Base-by-base conservation (phyloP, 2,797 vertebrate genomes). In the Aplochiton taeniatus region DNA sequence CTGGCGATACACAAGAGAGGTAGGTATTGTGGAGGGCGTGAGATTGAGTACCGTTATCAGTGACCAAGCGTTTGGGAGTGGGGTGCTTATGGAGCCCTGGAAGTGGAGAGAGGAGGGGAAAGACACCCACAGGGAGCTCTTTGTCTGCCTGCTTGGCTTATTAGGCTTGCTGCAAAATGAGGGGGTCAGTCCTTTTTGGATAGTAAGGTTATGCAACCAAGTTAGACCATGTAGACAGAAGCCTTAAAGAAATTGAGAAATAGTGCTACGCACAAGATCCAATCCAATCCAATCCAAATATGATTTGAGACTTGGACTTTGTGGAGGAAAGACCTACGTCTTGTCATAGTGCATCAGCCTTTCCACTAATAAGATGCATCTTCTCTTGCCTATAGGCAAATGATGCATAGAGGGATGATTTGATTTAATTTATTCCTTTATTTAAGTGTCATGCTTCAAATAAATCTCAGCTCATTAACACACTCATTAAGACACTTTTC, bases 1-100 rank as follows among this genome's bases (percentile, higher is more conserved):
- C 92, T 12, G 97, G 96, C 11, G 96, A 98, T 75, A 96, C 95
- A 0, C 96, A 98, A 76, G 77, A 93, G 63, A 97, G 91, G 95
- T 95, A 91, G 85, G 89, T 85, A 10, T 55, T 9, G 10, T 31
- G 5, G 10, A 43, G 43, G 41, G 10, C 18, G 16, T 52, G 57
- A 45, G 47, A 20, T 11, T n/a, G 62, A 64, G 16, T 31, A 9
- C 17, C 18, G 31, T 53, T 41, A 31, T 11, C 11, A 11, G 13
- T 17, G 43, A 16, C 48, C 50, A 46, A 48, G 12, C 11, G 3
- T 9, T 9, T 53, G 42, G n/a, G 9, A 48, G 41, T 31, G 16
- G 51, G 17, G n/a, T n/a, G n/a, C n/a, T n/a, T n/a, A n/a, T n/a
- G n/a, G n/a, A 12, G 47, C 14, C 47, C 11, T 4, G 47, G 47